phyloP scores from a whole-genome alignment of 2,888 invertebrate species.

The Lamellibrachia satsuma region DNA sequence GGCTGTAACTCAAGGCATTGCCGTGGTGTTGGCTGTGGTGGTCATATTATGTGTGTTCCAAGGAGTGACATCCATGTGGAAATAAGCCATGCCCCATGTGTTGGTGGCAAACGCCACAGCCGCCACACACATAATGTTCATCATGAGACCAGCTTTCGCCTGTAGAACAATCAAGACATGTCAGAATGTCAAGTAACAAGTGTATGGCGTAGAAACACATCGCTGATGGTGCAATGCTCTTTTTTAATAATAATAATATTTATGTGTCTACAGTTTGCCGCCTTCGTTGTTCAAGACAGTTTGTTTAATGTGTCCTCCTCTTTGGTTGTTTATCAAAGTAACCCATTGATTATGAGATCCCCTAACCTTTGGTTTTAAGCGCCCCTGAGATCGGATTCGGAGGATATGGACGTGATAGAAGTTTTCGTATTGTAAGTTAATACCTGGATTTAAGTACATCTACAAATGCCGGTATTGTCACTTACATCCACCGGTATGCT shows the following conservation, averaged over 20 bases:
- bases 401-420: background rate
- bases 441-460: background rate
- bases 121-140: conserved; percentile 45
- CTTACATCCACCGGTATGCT: background rate
- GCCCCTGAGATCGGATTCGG: background rate
- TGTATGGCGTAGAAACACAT: background rate
- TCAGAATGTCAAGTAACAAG: background rate
- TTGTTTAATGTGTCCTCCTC: background rate
- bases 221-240: too few relatives aligned
- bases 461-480: background rate
- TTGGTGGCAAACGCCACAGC: conserved; percentile 43
- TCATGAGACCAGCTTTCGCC: conserved; percentile 44
- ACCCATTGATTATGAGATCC: background rate
- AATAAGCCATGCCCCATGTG: conserved; percentile 43
- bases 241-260: background rate
- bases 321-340: background rate
- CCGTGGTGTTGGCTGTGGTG: too few relatives aligned
- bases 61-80: conserved; percentile 37
- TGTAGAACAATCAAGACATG: conserved; percentile 28
- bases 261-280: background rate
- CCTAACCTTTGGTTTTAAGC: background rate
- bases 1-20: too few relatives aligned
- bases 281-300: background rate
- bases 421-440: background rate
- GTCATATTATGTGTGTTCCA: conserved; percentile 22